These are phyloP conservation scores for Passerculus sandwichensis DNA, from an alignment of 2,797 vertebrate species.

Conservation along the genomic window DNA sequence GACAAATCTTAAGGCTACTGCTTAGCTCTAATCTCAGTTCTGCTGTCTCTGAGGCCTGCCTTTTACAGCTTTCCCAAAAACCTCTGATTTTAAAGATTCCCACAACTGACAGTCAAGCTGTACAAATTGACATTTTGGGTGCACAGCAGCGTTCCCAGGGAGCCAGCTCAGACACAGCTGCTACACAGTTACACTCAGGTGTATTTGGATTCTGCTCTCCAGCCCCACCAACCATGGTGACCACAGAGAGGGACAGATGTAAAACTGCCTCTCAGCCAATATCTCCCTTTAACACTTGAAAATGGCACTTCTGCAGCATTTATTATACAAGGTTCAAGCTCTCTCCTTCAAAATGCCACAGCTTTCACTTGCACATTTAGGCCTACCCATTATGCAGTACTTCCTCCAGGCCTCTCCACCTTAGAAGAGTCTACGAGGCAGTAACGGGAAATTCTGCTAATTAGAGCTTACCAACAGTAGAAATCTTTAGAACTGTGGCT, in stretches of 20 bases:
- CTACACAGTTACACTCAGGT: background rate
- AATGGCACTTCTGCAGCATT: background rate
- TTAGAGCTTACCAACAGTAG: background rate
- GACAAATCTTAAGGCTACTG: background rate
- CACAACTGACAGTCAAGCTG: background rate
- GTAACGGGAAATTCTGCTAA: background rate
- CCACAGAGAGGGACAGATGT: accelerated
- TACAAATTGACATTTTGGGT: background rate
- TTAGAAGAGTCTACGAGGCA: background rate
- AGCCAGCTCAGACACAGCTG: background rate
- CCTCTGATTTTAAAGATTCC: background rate
- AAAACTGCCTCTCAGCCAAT: background rate
- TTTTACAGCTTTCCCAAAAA: background rate
- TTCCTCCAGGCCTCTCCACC: background rate
- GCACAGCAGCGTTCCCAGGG: background rate
- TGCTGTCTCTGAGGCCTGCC: background rate
- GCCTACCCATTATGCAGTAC: accelerated
- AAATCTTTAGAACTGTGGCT: background rate
- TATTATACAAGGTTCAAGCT: background rate
- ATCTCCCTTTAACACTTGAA: accelerated
- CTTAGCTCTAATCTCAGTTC: background rate
- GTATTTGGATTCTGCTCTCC: accelerated
- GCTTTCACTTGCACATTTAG: background rate
- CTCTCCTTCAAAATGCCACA: background rate
- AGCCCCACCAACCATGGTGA: background rate